Conservation (phyloP, 2,113 vertebrate genomes). For the Pteropus alecto region DNA sequence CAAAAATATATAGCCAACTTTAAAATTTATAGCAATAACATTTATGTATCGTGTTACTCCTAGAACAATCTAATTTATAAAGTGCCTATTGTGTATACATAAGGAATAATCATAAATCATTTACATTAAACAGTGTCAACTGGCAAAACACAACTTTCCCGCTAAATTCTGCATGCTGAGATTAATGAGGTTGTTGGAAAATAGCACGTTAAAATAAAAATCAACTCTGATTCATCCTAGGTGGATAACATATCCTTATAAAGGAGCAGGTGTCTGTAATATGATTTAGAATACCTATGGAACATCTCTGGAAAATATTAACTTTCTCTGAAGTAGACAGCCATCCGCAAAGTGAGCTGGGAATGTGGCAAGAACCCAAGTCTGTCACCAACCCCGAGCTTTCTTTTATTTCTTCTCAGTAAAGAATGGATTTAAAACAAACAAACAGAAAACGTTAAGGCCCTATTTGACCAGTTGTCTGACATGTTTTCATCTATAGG, state of each 20-base stretch:
- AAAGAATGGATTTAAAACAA: constrained; percentile 43
- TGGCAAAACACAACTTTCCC: constrained; percentile 71
- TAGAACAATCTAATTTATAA: constrained; percentile 79
- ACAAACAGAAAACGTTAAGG: background rate
- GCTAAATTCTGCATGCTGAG: constrained; percentile 48
- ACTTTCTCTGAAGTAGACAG: constrained; percentile 7
- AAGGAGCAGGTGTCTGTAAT: constrained; percentile 54
- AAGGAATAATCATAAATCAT: constrained; percentile 76
- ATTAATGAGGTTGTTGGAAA: constrained; percentile 50
- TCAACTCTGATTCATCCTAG: constrained; percentile 34
- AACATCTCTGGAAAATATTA: constrained; percentile 60
- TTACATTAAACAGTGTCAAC: constrained; percentile 77
- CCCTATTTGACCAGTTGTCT: background rate
- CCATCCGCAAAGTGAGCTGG: background rate
- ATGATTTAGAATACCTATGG: constrained; percentile 64
- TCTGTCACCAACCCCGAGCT: background rate
- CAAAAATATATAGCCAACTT: constrained; percentile 64
- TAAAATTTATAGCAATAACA: constrained; percentile 80
- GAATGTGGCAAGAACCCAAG: constrained; percentile 48
- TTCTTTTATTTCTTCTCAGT: background rate
- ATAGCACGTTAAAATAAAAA: constrained; percentile 32
- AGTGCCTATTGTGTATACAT: constrained; percentile 77
- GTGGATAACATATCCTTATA: constrained; percentile 59
- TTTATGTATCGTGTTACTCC: constrained; percentile 77
- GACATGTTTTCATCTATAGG: background rate